Conservation (phyloP, 2,888 invertebrate genomes). For the Eucera pruinosa region DNA sequence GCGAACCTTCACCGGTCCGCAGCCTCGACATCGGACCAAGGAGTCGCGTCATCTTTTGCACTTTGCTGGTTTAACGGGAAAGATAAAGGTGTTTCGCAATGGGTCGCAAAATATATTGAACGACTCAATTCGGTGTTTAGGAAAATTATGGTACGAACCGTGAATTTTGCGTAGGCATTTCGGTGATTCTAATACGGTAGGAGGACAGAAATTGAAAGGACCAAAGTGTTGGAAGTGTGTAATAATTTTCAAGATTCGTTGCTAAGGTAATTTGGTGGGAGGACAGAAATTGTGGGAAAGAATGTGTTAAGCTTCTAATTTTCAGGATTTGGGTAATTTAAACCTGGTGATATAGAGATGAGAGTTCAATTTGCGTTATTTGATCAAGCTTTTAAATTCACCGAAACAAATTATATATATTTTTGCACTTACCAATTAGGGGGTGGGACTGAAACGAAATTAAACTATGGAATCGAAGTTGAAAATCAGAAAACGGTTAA, state of each 20-base stretch:
- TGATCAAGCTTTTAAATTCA: too few relatives aligned
- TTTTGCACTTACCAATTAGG: too few relatives aligned
- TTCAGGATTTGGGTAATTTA: too few relatives aligned
- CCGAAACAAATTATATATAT: too few relatives aligned
- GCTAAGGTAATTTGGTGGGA: too few relatives aligned
- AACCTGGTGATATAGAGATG: too few relatives aligned
- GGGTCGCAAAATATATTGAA: slow-evolving; percentile 3
- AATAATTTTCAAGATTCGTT: not conserved
- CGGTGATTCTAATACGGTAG: not conserved
- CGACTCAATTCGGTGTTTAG: not conserved
- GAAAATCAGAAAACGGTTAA: too few relatives aligned
- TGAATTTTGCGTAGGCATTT: not conserved
- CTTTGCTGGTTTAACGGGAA: not conserved
- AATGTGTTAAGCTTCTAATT: too few relatives aligned
- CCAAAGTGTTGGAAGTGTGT: not conserved
- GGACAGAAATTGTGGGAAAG: too few relatives aligned
- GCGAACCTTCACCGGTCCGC: not conserved
- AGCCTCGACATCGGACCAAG: not conserved
- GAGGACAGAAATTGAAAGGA: not conserved
- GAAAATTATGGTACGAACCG: not conserved
- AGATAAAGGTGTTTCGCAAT: slow-evolving; percentile 5
- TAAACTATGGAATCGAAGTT: too few relatives aligned
- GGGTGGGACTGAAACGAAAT: too few relatives aligned
- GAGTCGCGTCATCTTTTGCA: slow-evolving; percentile 22
- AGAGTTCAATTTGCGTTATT: too few relatives aligned